phyloP scores from a whole-genome alignment of 2,797 vertebrate species.

The Dicrostonyx torquatus region DNA sequence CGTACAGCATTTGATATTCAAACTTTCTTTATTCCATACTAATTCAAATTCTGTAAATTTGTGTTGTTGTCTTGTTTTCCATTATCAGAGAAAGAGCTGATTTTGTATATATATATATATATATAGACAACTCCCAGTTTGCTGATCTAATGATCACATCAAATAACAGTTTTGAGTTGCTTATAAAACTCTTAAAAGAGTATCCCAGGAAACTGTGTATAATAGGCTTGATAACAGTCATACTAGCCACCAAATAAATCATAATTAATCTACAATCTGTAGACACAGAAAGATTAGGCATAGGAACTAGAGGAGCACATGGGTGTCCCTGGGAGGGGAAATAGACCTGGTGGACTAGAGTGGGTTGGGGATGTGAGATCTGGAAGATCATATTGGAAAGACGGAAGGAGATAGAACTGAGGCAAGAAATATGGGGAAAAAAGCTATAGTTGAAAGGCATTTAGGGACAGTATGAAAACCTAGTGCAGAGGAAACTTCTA shows the following conservation, averaged over 20 bases:
- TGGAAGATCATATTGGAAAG: not conserved
- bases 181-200: not conserved
- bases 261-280: not conserved
- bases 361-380: not conserved
- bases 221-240: not conserved
- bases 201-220: not conserved
- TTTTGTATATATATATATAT: too few relatives aligned
- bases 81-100: not conserved
- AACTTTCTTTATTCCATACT: not conserved
- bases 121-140: not conserved
- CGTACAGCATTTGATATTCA: not conserved
- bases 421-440: not conserved
- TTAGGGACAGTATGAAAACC: not conserved
- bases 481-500: not conserved
- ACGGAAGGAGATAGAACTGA: not conserved
- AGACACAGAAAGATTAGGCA: not conserved
- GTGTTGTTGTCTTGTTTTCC: not conserved
- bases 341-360: too few relatives aligned
- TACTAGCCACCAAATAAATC: not conserved
- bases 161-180: not conserved
- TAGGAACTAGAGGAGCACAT: not conserved
- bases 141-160: too few relatives aligned
- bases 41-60: not conserved
- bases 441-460: not conserved
- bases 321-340: not conserved